phyloP scores from a whole-genome alignment of 2,888 invertebrate genomes.

The Notodromas monacha region DNA sequence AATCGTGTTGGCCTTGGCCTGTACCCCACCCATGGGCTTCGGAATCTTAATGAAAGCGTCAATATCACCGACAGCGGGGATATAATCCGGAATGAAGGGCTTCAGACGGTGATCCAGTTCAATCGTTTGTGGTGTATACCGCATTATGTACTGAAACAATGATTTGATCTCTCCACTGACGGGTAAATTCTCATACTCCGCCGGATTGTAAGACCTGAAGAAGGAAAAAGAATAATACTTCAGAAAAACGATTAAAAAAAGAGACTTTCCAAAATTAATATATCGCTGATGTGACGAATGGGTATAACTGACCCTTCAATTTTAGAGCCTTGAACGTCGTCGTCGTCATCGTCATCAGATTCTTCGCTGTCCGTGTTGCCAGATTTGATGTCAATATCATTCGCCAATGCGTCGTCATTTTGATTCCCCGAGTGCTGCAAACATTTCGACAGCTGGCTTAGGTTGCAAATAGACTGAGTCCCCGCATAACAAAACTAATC shows the following conservation, averaged over 20 bases:
- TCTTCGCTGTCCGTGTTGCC: too few relatives aligned
- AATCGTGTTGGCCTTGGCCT: too few relatives aligned
- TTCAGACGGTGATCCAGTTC: slow-evolving; percentile 61
- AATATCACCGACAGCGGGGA: slow-evolving; percentile 91
- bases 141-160: slow-evolving; percentile 50
- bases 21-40: slow-evolving; percentile 13
- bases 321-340: background rate
- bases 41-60: slow-evolving; percentile 71
- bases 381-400: too few relatives aligned
- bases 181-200: slow-evolving; percentile 43
- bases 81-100: slow-evolving; percentile 81
- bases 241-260: background rate
- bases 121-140: slow-evolving; percentile 68
- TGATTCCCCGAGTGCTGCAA: too few relatives aligned
- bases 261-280: background rate
- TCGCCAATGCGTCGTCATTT: too few relatives aligned
- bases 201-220: slow-evolving; percentile 34
- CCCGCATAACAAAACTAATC: too few relatives aligned
- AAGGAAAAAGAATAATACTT: too few relatives aligned
- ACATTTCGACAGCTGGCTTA: too few relatives aligned
- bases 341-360: slow-evolving; percentile 1
- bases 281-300: background rate
- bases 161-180: slow-evolving; percentile 58
- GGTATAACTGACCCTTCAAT: background rate
- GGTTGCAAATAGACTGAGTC: too few relatives aligned